Conservation (phyloP, 2,888 invertebrate genomes). For the Drosophila suboccidentalis region DNA sequence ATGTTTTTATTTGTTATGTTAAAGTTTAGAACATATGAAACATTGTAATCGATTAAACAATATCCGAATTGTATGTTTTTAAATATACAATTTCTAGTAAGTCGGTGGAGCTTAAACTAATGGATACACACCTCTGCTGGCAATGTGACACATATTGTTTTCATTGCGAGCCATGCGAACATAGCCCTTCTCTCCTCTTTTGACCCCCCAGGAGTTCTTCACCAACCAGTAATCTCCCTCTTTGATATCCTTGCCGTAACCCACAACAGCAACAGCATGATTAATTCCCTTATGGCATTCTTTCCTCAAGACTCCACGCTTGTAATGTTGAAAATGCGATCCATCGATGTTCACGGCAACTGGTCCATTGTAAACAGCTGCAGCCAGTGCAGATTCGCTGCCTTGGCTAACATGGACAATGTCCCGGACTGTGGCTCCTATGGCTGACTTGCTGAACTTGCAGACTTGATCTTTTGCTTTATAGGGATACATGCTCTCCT, state of each 20-base stretch:
- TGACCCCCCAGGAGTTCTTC: constrained; percentile 89
- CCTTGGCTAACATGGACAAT: constrained; percentile 90
- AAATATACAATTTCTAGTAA: no score
- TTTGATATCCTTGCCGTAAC: constrained; percentile 81
- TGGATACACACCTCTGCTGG: constrained; percentile 92
- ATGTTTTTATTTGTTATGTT: no score
- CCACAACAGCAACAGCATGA: constrained; percentile 88
- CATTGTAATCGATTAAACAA: no score
- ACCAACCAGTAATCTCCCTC: constrained; percentile 89
- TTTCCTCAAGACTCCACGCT: constrained; percentile 92
- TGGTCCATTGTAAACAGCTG: constrained; percentile 94
- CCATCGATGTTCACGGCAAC: constrained; percentile 95
- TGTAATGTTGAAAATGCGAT: constrained; percentile 93
- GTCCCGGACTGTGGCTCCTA: constrained; percentile 92
- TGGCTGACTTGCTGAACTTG: constrained; percentile 87
- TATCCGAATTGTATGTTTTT: no score
- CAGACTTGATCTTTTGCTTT: constrained; percentile 90
- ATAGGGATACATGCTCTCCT: constrained; percentile 94
- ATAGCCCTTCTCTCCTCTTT: constrained; percentile 94
- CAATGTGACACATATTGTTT: constrained; percentile 94
- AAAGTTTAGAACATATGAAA: no score
- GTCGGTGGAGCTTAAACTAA: constrained; percentile 80
- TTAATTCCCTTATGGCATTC: constrained; percentile 89
- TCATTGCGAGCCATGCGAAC: constrained; percentile 94
- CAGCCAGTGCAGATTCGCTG: constrained; percentile 89